Base-by-base conservation (phyloP, 2,888 invertebrate species). In the Chydorus sphaericus region DNA sequence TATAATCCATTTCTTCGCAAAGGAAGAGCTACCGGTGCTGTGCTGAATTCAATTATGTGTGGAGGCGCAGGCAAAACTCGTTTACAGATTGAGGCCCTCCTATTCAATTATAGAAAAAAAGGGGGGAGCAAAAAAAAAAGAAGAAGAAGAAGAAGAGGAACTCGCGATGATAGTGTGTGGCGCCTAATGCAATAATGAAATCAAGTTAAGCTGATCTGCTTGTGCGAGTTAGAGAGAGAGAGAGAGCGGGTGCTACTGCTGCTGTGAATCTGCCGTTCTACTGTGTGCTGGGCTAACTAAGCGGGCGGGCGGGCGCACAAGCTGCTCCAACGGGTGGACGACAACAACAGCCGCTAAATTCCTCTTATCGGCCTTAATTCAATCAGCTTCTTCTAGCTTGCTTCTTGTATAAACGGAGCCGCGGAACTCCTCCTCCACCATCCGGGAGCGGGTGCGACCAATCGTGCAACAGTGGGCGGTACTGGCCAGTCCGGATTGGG, bases 291-390 rank as follows among this genome's bases (percentile, higher is more conserved):
- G 16, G 44, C 44, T 44, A 44, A 44, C 44, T 44, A 44, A 23
- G 6, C 26, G 14, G 44, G 44, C 23, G 44, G 44, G 44, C 44
- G 44, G 28, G 14, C 44, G 28, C 44, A 44, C 44, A 44, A 44
- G 44, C 44, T 44, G 44, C 44, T 44, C 28, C 44, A 44, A 44
- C 44, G 44, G 44, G 44, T 44, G 44, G 44, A 44, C n/a, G n/a
- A n/a, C 44, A 44, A 44, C 44, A 44, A 44, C 44, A 44, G 44
- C 44, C 44, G 44, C 44, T 44, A 44, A 44, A 44, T 44, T 44
- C 44, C 44, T 44, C 44, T 44, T 44, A 44, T 44, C 44, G 44
- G 44, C 44, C 52, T 52, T 52, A 52, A 52, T 52, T 52, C 52
- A 52, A 52, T 52, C 52, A 52, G 36, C 52, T 51, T 37, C 37